phyloP scores from a whole-genome alignment of 2,888 invertebrate genomes.

The Carcina quercana region DNA sequence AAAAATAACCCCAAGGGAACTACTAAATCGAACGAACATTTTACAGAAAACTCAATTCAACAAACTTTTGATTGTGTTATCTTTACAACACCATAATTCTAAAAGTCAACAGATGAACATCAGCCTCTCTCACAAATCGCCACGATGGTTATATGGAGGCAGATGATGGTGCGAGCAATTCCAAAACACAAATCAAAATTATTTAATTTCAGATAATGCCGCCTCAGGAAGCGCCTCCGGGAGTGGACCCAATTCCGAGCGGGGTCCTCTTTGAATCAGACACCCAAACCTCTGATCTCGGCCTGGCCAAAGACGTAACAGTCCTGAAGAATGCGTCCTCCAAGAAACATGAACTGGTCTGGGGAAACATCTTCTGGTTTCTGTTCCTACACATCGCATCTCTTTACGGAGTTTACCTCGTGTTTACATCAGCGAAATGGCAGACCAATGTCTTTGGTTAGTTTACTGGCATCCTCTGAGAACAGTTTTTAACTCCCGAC shows the following conservation, averaged over 20 bases:
- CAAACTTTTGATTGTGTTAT: no score
- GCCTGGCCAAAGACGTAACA: conserved; percentile 72
- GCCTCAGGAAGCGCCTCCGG: conserved; percentile 73
- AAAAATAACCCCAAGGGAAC: no score
- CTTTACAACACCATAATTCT: no score
- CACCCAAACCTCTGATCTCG: conserved; percentile 77
- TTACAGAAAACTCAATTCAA: no score
- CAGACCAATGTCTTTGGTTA: conserved; percentile 79
- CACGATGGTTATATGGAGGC: no score
- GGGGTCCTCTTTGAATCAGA: conserved; percentile 80
- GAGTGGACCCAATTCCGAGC: conserved; percentile 60
- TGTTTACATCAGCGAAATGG: conserved; percentile 79
- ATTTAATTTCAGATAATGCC: conserved; percentile 54
- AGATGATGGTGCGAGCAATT: no score
- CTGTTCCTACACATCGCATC: conserved; percentile 78
- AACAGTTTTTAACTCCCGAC: no score
- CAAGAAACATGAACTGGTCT: conserved; percentile 75
- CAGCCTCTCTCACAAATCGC: no score
- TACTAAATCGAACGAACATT: no score
- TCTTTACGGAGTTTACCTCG: conserved; percentile 78
- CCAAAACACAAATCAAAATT: no score
- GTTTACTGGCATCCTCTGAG: no score
- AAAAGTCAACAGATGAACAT: no score
- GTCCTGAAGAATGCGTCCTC: conserved; percentile 67
- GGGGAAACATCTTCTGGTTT: conserved; percentile 83